Evolutionary conservation across 2,797 vertebrate genomes (phyloP).

Genomic region (Phoeniculus purpureus): DNA sequence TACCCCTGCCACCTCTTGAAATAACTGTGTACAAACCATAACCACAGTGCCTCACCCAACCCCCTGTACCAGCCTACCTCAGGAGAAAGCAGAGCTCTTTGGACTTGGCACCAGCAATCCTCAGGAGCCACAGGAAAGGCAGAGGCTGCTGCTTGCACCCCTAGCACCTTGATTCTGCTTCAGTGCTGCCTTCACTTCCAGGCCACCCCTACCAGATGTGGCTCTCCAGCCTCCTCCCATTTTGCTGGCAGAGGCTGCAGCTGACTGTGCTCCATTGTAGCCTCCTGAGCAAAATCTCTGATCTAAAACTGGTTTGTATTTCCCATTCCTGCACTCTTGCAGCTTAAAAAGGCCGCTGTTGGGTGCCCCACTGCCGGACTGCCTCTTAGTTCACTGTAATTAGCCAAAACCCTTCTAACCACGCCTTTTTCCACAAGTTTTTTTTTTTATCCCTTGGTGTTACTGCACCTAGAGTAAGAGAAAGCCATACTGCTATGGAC

Average conservation of each 20-base stretch:
- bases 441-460: not conserved
- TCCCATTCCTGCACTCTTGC: not conserved
- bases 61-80: not conserved
- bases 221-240: not conserved
- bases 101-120: not conserved
- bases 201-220: too few relatives aligned
- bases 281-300: not conserved
- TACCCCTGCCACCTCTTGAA: not conserved
- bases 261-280: not conserved
- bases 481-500: not conserved
- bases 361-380: not conserved
- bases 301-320: not conserved
- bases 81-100: not conserved
- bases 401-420: not conserved
- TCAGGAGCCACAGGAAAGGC: not conserved
- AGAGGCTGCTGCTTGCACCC: not conserved
- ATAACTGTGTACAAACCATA: not conserved
- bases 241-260: not conserved
- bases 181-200: not conserved
- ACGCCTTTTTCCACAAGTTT: not conserved
- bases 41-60: not conserved
- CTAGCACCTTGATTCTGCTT: fast-evolving
- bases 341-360: not conserved
- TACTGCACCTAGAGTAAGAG: not conserved
- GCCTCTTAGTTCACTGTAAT: not conserved